These are phyloP conservation scores for Busseola fusca DNA, from an alignment of 2,888 invertebrate genomes.

Conservation along the genomic window DNA sequence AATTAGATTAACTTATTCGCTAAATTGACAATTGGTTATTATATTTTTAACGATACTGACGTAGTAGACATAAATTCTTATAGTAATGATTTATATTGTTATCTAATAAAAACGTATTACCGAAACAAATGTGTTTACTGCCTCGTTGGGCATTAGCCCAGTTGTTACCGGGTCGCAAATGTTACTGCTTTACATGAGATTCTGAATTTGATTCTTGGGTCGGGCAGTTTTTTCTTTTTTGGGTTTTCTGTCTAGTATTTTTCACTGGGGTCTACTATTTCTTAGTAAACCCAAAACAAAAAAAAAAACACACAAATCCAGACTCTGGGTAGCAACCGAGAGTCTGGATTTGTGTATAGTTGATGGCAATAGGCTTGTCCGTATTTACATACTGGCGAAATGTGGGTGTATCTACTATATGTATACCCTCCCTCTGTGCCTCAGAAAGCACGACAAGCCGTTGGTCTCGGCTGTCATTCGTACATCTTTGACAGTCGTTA, in stretches of 20 bases:
- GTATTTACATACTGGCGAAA: background rate
- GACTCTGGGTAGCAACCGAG: too few species aligned
- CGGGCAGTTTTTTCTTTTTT: too few species aligned
- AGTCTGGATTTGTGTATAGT: background rate
- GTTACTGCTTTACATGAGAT: background rate
- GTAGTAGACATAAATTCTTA: conserved; percentile 4
- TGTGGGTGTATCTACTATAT: background rate
- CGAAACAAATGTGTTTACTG: background rate
- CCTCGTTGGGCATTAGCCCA: background rate
- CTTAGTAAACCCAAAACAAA: too few species aligned
- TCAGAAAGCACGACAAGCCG: too few species aligned
- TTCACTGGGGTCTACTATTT: too few species aligned
- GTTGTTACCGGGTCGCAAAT: background rate
- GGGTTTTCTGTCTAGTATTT: too few species aligned
- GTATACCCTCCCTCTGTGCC: background rate
- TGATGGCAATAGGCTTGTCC: background rate
- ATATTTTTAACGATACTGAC: conserved; percentile 2
- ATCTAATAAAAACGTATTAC: conserved; percentile 5
- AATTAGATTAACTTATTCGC: background rate
- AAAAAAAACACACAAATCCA: too few species aligned
- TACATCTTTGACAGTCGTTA: too few species aligned
- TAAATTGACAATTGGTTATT: conserved; percentile 11
- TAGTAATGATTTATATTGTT: background rate
- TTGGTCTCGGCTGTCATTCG: too few species aligned
- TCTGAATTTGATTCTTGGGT: background rate